Conservation (phyloP, 2,888 invertebrate genomes). For the Eupithecia subfuscata region DNA sequence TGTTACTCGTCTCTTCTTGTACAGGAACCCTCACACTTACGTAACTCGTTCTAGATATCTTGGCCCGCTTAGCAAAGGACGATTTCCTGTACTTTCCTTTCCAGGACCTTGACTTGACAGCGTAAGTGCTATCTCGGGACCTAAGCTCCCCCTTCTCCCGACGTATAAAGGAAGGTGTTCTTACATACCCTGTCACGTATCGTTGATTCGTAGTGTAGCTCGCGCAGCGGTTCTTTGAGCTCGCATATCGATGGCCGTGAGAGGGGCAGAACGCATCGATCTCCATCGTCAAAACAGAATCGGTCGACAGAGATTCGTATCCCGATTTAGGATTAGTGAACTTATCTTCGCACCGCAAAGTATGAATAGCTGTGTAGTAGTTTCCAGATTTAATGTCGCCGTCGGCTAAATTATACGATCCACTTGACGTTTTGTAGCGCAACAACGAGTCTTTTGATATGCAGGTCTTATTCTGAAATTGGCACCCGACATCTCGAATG, state of each 20-base stretch:
- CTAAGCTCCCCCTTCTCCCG: conserved; percentile 37
- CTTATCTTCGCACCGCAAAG: conserved; percentile 67
- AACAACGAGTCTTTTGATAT: conserved; percentile 52
- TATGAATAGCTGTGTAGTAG: conserved; percentile 57
- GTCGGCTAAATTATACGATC: conserved; percentile 57
- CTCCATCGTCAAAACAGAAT: conserved; percentile 56
- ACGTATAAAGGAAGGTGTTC: conserved; percentile 18
- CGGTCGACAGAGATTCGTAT: conserved; percentile 53
- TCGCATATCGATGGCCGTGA: conserved; percentile 48
- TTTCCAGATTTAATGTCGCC: conserved; percentile 55
- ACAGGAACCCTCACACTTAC: not conserved
- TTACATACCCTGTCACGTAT: conserved; percentile 35
- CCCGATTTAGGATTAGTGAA: conserved; percentile 59
- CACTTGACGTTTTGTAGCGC: conserved; percentile 59
- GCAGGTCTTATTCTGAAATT: conserved; percentile 62
- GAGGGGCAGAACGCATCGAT: conserved; percentile 59
- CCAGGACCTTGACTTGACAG: conserved; percentile 56
- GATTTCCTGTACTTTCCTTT: conserved; percentile 64
- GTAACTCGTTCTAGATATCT: conserved; percentile 39
- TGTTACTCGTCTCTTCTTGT: not conserved
- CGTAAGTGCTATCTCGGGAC: conserved; percentile 40
- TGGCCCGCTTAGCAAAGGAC: conserved; percentile 58
- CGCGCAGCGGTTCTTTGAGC: conserved; percentile 30
- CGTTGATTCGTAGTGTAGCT: conserved; percentile 34
- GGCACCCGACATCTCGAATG: conserved; percentile 77